phyloP scores from a whole-genome alignment of 1,140 invertebrate species.

The Drosophila watanabei region DNA sequence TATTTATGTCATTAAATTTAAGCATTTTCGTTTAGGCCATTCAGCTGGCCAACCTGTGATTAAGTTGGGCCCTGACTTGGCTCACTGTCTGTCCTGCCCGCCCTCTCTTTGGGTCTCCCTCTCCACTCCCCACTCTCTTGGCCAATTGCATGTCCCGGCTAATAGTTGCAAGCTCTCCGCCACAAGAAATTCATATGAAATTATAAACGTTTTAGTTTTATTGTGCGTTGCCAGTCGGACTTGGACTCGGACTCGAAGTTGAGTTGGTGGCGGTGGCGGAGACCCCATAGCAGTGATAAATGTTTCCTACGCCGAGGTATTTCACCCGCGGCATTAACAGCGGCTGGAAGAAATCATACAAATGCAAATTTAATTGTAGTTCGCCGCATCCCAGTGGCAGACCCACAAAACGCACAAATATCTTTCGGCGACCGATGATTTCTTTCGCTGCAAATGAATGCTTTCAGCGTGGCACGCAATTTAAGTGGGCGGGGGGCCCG shows the following conservation, averaged over 20 bases:
- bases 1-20: slow-evolving; percentile 86
- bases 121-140: slow-evolving; percentile 54
- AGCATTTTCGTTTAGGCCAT: slow-evolving; percentile 86
- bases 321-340: slow-evolving; percentile 73
- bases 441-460: slow-evolving; percentile 67
- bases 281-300: slow-evolving; percentile 80
- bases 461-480: slow-evolving; percentile 84
- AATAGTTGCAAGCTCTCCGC: slow-evolving; percentile 70
- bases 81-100: slow-evolving; percentile 45
- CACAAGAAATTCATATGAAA: slow-evolving; percentile 82
- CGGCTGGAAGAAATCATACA: slow-evolving; percentile 68
- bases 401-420: slow-evolving; percentile 47
- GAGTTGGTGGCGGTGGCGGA: slow-evolving; percentile 27
- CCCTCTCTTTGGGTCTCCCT: slow-evolving; percentile 10
- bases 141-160: slow-evolving; percentile 79
- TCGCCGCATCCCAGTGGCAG: slow-evolving; percentile 64
- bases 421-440: slow-evolving; percentile 32
- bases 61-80: slow-evolving; percentile 64
- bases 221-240: slow-evolving; percentile 63
- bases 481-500: slow-evolving; percentile 83
- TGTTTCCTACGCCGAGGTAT: slow-evolving; percentile 85
- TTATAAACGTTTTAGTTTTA: slow-evolving; percentile 84
- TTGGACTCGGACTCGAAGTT: not conserved
- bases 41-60: slow-evolving; percentile 83
- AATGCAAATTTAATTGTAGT: slow-evolving; percentile 86